Evolutionary conservation across 2,888 invertebrate genomes (phyloP), one percentile per base, ranked within the genome.

Genomic region (Trichacis sp.): DNA sequence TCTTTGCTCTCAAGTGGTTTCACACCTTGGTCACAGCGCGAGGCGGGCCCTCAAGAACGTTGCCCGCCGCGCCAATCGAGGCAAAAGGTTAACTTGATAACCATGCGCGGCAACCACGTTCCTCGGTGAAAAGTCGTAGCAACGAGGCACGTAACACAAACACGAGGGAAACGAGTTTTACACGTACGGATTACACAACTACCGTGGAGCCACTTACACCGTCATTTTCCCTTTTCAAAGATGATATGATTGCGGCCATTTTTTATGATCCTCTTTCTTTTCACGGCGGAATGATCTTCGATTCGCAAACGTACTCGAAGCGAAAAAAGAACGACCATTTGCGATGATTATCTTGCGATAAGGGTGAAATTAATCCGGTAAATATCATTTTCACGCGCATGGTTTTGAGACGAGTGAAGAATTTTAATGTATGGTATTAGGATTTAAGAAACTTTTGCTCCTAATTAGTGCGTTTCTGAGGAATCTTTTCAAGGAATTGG

Each of bases 1-100:
- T 83, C 83, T 83, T 82, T 83, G 83, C 82, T 82, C 77, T 80
- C 77, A 80, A 83, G 83, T 77, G 83, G 83, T 83, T 84, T 84
- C 83, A 83, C 83, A 84, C 83, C 83, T 84, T 73, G 66, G 64
- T 36, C 66, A 24, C 64, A 45, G 18, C 52, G 50, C 66, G 62
- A 55, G 45, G 53, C 42, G n/a, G 24, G 36, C 45, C 45, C 24
- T 40, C 12, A 43, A n/a, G n/a, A n/a, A n/a, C n/a, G n/a, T n/a
- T n/a, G n/a, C 50, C 56, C 24, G 48, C 59, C 47, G 19, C 62
- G 52, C 56, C 65, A 62, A 73, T 71, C 76, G 77, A 78, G 77
- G 78, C 82, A 77, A 83, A 81, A 82, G 83, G 83, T 83, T 83
- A 81, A 82, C 79, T 79, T 81, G 82, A 82, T 82, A 82, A 82